Conservation (phyloP, 1,140 invertebrate genomes). For the Temnothorax curvispinosus region DNA sequence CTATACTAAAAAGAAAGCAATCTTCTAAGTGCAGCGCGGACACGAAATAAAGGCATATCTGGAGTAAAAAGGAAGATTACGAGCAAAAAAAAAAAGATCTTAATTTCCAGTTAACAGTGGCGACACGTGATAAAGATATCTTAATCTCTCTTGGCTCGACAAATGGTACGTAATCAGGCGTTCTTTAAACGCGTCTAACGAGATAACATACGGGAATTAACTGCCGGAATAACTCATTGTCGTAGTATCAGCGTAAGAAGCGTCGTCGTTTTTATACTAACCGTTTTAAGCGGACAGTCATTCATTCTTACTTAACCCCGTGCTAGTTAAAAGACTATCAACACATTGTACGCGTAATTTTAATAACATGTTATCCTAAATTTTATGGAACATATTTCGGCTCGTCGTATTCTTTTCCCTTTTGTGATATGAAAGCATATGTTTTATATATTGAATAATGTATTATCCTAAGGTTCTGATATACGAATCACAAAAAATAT, state of each 20-base stretch:
- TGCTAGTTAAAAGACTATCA: background rate
- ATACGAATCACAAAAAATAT: background rate
- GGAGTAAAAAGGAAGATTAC: background rate
- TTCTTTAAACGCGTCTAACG: constrained; percentile 19
- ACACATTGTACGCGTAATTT: background rate
- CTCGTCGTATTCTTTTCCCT: background rate
- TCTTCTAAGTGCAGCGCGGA: constrained; percentile 19
- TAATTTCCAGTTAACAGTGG: constrained; percentile 31
- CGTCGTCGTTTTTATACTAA: background rate
- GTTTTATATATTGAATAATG: background rate
- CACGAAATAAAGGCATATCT: background rate
- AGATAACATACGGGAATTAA: constrained; percentile 42
- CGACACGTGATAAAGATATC: constrained; percentile 34
- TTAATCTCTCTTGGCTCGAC: constrained; percentile 22
- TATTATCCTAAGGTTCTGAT: background rate
- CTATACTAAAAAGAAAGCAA: constrained; percentile 8
- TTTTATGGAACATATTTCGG: background rate
- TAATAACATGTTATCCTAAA: background rate
- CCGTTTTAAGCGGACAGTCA: background rate
- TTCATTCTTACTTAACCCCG: background rate
- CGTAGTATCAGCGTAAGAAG: background rate
- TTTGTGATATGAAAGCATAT: background rate
- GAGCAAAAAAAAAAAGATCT: background rate
- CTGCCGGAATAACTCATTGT: constrained; percentile 16
- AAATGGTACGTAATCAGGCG: constrained; percentile 18